Conservation (phyloP, 2,113 vertebrate genomes). For the Terrapene triunguis region DNA sequence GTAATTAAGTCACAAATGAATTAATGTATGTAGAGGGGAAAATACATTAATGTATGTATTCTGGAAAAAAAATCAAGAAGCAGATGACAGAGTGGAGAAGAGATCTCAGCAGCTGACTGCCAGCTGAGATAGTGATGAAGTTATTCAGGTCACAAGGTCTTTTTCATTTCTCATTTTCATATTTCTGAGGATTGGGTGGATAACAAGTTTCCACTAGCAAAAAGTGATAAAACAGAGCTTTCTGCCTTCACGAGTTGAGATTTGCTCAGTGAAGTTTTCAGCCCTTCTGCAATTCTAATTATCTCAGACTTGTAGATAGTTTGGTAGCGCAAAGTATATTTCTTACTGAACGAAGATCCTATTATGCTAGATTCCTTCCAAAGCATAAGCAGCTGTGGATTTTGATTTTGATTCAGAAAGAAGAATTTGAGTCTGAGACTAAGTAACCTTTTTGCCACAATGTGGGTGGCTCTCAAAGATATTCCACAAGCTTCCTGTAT, state of each 20-base stretch:
- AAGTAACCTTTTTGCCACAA: neutral
- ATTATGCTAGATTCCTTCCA: neutral
- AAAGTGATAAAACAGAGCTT: neutral
- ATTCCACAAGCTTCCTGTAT: neutral
- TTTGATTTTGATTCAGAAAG: neutral
- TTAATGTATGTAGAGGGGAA: neutral
- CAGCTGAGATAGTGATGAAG: neutral
- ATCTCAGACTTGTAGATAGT: neutral
- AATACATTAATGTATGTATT: neutral
- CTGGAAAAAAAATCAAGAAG: neutral
- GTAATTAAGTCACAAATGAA: neutral
- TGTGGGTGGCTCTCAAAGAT: neutral
- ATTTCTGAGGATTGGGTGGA: neutral
- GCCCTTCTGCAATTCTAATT: neutral
- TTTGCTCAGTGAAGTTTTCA: constrained; percentile 11
- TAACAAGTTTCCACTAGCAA: neutral
- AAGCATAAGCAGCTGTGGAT: neutral
- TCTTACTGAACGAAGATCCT: neutral
- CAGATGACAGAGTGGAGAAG: neutral
- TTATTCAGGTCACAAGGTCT: neutral
- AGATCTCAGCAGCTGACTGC: neutral
- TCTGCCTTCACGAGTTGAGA: neutral
- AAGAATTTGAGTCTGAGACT: neutral
- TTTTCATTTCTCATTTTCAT: neutral
- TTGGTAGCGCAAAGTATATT: neutral